These are phyloP conservation scores for Epizoanthus ramosus DNA, from an alignment of 92 coral and sea anemone genomes.

Conservation along the genomic window DNA sequence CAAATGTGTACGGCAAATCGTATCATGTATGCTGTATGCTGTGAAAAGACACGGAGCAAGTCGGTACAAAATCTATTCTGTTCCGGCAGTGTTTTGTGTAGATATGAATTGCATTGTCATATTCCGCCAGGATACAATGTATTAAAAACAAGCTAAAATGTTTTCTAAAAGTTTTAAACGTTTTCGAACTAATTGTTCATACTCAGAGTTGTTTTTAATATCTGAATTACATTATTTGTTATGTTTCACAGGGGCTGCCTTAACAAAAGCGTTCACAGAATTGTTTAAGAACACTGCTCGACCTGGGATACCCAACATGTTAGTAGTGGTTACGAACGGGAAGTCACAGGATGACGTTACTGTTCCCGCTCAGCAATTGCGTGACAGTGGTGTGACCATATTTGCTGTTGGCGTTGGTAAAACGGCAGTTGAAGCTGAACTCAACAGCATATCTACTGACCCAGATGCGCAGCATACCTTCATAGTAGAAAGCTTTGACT, in stretches of 20 bases:
- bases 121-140: no score
- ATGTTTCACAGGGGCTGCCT: conserved; percentile 43
- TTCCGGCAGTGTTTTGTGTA: no score
- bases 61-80: neutral
- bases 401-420: conserved; percentile 66
- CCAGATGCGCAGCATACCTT: conserved; percentile 50
- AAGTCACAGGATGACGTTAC: conserved; percentile 54
- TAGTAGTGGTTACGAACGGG: conserved; percentile 81
- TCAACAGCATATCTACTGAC: conserved; percentile 64
- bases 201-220: no score
- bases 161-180: no score
- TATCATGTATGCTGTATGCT: neutral
- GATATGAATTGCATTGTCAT: no score
- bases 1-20: no score
- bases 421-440: conserved; percentile 37
- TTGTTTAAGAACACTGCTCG: conserved; percentile 55
- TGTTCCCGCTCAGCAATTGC: conserved; percentile 63
- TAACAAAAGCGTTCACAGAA: conserved; percentile 35
- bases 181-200: no score
- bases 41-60: no score
- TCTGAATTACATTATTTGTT: neutral
- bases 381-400: conserved; percentile 64
- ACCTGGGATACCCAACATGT: conserved; percentile 49
- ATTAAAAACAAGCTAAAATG: no score
- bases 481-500: conserved; percentile 34